Evolutionary conservation across 2,113 vertebrate genomes (phyloP), one percentile per base, ranked within the genome.

Genomic region (Serinus canaria): DNA sequence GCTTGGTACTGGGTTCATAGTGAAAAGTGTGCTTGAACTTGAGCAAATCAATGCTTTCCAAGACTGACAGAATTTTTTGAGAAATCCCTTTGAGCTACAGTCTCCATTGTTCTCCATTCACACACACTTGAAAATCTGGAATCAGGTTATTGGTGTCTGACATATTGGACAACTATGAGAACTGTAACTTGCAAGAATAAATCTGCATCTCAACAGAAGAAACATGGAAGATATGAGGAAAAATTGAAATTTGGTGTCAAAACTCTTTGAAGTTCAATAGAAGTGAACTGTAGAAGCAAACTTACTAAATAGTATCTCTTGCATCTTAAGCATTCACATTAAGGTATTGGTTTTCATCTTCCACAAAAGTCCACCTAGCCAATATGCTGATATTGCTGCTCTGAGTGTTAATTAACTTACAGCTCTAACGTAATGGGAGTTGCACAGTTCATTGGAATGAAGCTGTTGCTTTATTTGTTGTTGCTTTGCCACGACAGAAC

Each of bases 361-460:
- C 44, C 10, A 9, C 14, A 6, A 20, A 59, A 83, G 22, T 59
- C 37, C 16, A 39, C 27, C 6, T 6, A 70, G 15, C 24, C 28
- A 28, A 39, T 28, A 7, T 56, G 41, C 6, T 55, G 37, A 4
- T 56, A 4, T 6, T 64, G 22, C 11, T 44, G 31, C 50, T 79
- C 55, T 85, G 62, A 14, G 25, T 12, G 13, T 58, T 77, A 73
- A 37, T 17, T 53, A 41, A 18, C 3, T 25, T 35, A 6, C 0
- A 2, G 1, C 44, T 91, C 17, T 21, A 25, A 21, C 0, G 0
- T 30, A 21, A 15, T 2, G 3, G 11, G 25, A 50, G 7, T 25
- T 63, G 25, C 9, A 9, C 4, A 13, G 9, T 62, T 76, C 6
- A 22, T n/a, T 6, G 28, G 47, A 37, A 11, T 11, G 28, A 47